Base-by-base conservation (phyloP, 2,888 invertebrate genomes). In the Callyntrura sp. region DNA sequence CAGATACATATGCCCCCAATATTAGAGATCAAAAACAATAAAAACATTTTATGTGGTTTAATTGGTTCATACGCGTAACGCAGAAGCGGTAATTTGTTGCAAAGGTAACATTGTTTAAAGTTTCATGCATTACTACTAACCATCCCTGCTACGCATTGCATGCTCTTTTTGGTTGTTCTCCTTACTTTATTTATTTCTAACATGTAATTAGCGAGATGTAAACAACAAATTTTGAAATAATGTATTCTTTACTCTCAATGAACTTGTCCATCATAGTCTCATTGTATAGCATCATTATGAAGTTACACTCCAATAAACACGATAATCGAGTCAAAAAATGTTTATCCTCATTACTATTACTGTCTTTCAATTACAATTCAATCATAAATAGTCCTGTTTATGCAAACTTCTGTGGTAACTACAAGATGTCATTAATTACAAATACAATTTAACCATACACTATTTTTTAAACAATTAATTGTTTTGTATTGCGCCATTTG, bases 221-320 rank as follows among this genome's bases (percentile, higher is more conserved):
- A 35, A 35, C 35, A 35, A 35, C 35, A 35, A 35, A 35, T 35
- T 35, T 35, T 35, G 35, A 35, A 35, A 35, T 35, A 35, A 35
- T 35, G 3, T 35, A 4, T 35, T 35, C 35, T 35, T 35, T 48
- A n/a, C 48, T 76, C 51, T 76, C 35, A 35, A 35, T 35, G 76
- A 76, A 76, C 76, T 76, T 76, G 76, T 25, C 14, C 48, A 76
- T 20, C 45, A 0, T 70, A 35, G 5, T n/a, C 35, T 70, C n/a
- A 8, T 14, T 60, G 45, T 20, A n/a, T 17, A 78, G 12, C 23
- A 6, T 12, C 17, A 57, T 79, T 79, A 35, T 43, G 45, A 62
- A 17, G 81, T 62, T 81, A 81, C 81, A 81, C 81, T 62, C 81
- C 81, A 81, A 81, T 81, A 81, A 81, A 12, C 28, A 62, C 25